Evolutionary conservation across 2,797 vertebrate species (phyloP), one percentile per base, ranked within the genome.

Genomic region (Sebastes kiyomatsui): DNA sequence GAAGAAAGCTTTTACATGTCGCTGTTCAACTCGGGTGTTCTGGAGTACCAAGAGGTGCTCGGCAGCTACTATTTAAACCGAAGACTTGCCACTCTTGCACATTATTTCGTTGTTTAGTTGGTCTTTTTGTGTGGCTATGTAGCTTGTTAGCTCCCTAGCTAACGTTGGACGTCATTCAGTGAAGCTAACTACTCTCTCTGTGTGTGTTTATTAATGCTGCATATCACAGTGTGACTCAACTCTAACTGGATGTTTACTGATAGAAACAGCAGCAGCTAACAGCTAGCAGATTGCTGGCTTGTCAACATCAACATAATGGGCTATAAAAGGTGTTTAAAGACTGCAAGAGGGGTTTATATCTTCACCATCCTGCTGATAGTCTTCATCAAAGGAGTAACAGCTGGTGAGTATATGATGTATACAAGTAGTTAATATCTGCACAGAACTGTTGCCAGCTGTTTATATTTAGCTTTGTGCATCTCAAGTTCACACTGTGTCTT

Each of bases 351-450:
- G 25, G 78, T 91, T 73, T 93, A 72, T 80, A 18, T 91, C 91
- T 20, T 72, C 38, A 42, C 88, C 18, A 18, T 95, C 30, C 25
- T 96, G n/a, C 68, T 94, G 32, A 5, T 94, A 10, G 54, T 94
- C 73, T 67, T 91, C 72, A 49, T 72, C 54, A 68, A 79, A 64
- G 85, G 83, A 78, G 33, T 91, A 78, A 75, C 87, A 83, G 92
- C 94, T 77, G 96, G 96, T 97, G 79, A 95, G 95, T 92, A 2
- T 92, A 3, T 30, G 5, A 42, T 32, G 4, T 9, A 10, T 5
- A n/a, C n/a, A n/a, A n/a, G 8, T 3, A 1, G 2, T 30, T 20
- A 11, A 16, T 67, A 59, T 14, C 13, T 22, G 9, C 20, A 27
- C 3, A 13, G 2, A 20, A 6, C 32, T 72, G 6, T 67, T 72